Conservation (phyloP, 2,113 vertebrate species). For the Embiotoca jacksoni region DNA sequence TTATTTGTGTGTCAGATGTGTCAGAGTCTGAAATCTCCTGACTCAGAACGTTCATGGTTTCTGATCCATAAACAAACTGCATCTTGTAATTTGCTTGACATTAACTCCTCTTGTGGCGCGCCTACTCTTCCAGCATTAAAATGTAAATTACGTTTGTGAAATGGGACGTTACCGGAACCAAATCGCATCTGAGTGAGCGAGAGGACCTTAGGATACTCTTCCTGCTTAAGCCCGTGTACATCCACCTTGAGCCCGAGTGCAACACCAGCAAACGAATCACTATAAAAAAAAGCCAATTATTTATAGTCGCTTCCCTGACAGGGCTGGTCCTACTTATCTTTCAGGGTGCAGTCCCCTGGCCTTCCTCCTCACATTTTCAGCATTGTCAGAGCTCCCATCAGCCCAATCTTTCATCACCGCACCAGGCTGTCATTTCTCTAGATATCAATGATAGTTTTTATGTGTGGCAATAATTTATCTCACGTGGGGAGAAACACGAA, state of each 20-base stretch:
- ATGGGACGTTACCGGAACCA: conserved; percentile 18
- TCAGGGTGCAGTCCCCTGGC: conserved; percentile 58
- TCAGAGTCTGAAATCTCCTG: not conserved
- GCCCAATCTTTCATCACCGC: conserved; percentile 69
- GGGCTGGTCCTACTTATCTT: conserved; percentile 77
- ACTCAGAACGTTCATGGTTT: conserved; percentile 13
- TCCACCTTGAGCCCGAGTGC: conserved; percentile 60
- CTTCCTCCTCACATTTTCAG: conserved; percentile 43
- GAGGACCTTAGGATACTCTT: conserved; percentile 28
- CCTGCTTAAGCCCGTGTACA: conserved; percentile 50
- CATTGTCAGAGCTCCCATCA: conserved; percentile 49
- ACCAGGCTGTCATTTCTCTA: conserved; percentile 64
- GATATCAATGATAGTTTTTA: conserved; percentile 73
- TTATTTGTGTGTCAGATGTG: not conserved
- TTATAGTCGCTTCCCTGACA: conserved; percentile 74
- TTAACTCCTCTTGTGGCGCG: conserved; percentile 8
- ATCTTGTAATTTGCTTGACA: conserved; percentile 34
- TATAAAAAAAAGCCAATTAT: conserved; percentile 81
- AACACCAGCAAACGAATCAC: conserved; percentile 53
- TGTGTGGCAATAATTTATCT: conserved; percentile 59
- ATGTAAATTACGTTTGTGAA: conserved; percentile 27
- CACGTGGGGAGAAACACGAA: conserved; percentile 39
- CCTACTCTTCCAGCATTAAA: conserved; percentile 10
- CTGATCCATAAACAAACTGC: conserved; percentile 19
- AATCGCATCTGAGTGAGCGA: conserved; percentile 12